These are phyloP conservation scores for Panthera uncia DNA, from an alignment of 2,113 vertebrate genomes.

Conservation along the genomic window DNA sequence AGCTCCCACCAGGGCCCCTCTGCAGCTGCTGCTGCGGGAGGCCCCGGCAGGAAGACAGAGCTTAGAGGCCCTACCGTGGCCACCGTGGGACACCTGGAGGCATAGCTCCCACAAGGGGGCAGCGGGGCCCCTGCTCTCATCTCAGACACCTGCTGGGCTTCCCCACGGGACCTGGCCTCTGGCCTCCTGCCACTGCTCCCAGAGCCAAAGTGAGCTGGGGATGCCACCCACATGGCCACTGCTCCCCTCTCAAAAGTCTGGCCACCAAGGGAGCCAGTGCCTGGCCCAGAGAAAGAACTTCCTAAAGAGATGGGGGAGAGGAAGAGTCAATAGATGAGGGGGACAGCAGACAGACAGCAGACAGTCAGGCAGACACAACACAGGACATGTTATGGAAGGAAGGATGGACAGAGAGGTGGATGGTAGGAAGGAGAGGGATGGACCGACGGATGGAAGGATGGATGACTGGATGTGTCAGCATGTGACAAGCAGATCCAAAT, in stretches of 20 bases:
- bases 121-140: constrained; percentile 12
- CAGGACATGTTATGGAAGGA: not conserved
- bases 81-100: not conserved
- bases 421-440: not conserved
- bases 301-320: not conserved
- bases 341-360: not conserved
- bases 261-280: not conserved
- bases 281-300: not conserved
- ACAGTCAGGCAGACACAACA: not conserved
- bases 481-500: not conserved
- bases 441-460: no score
- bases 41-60: not conserved
- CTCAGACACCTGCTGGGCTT: not conserved
- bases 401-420: no score
- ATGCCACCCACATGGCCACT: not conserved
- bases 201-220: not conserved
- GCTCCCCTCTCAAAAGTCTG: not conserved
- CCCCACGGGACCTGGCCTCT: not conserved
- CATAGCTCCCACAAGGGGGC: constrained; percentile 62
- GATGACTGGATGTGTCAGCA: not conserved
- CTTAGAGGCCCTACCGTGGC: no score
- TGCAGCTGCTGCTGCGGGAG: no score
- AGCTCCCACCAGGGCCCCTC: not conserved
- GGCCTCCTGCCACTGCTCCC: not conserved
- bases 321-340: not conserved